These are phyloP conservation scores for Gallinago stenura DNA, from an alignment of 2,797 vertebrate species.

Conservation along the genomic window DNA sequence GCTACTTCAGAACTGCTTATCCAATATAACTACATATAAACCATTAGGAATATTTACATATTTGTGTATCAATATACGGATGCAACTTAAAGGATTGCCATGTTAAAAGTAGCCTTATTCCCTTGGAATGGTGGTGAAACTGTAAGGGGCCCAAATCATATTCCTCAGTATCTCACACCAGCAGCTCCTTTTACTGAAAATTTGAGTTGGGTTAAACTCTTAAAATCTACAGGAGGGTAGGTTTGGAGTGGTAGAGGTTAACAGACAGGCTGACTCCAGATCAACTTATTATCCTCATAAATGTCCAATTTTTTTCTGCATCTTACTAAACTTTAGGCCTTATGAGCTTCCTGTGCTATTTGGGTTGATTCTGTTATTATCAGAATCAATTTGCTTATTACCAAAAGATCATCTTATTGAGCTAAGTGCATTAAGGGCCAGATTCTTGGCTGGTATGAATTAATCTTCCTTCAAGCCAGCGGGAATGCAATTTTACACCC, in stretches of 20 bases:
- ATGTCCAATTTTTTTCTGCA: not conserved
- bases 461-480: slow-evolving; percentile 17
- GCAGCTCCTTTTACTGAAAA: not conserved
- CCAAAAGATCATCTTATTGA: slow-evolving; percentile 31
- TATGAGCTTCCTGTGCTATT: slow-evolving; percentile 29
- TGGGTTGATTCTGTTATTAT: slow-evolving; percentile 51
- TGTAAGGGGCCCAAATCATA: not conserved
- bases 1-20: not conserved
- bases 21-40: not conserved
- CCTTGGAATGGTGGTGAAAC: not conserved
- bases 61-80: not conserved
- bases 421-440: slow-evolving; percentile 26
- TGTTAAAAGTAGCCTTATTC: not conserved
- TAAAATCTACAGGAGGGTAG: not conserved
- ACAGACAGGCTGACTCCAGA: not conserved
- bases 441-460: slow-evolving; percentile 20
- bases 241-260: not conserved
- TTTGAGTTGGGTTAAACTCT: not conserved
- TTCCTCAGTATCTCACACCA: not conserved
- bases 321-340: slow-evolving; percentile 20
- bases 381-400: slow-evolving; percentile 58
- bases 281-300: not conserved
- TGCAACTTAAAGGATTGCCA: not conserved
- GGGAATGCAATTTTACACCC: not conserved
- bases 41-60: not conserved